Evolutionary conservation across 2,888 invertebrate genomes (phyloP), one percentile per base, ranked within the genome.

Genomic region (Podotricha telesiphe): DNA sequence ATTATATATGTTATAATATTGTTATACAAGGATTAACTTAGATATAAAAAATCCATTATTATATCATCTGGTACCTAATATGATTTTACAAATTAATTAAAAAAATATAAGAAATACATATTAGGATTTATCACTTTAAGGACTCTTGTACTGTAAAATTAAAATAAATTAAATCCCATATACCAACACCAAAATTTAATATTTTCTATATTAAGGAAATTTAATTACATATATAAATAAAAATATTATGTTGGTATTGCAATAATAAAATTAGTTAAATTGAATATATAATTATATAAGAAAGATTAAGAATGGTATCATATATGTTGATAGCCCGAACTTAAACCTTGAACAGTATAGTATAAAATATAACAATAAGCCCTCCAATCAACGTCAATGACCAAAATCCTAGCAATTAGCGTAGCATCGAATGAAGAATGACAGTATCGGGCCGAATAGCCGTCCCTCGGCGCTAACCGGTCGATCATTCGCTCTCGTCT

Each of bases 401-500:
- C 59, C n/a, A 45, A 42, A 45, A 22, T 19, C 48, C 45, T 67
- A 70, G 73, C 81, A 82, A 83, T 84, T 84, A 85, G 78, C 77
- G 28, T 59, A 77, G 78, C 73, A 76, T 78, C 70, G 75, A 81
- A 84, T 82, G 80, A 84, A 81, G 84, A 85, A 81, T 83, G 85
- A 84, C 85, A 80, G 66, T 19, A 65, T 48, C 50, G 37, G 34
- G 37, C 20, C 56, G 68, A 61, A 68, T 71, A 64, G 69, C 67
- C 19, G 34, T 61, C 61, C 67, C 61, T 61, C 51, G 34, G 51
- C 42, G 17, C 67, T 61, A 59, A 47, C 51, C 61, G 67, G 59
- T 67, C 58, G 45, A 59, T 59, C 59, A 59, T 59, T 28, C 22
- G 28, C 45, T 59, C 59, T 45, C 59, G 45, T 42, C 45, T 45